These are phyloP conservation scores for Callipepla squamata DNA, from an alignment of 2,113 vertebrate species.

Conservation along the genomic window DNA sequence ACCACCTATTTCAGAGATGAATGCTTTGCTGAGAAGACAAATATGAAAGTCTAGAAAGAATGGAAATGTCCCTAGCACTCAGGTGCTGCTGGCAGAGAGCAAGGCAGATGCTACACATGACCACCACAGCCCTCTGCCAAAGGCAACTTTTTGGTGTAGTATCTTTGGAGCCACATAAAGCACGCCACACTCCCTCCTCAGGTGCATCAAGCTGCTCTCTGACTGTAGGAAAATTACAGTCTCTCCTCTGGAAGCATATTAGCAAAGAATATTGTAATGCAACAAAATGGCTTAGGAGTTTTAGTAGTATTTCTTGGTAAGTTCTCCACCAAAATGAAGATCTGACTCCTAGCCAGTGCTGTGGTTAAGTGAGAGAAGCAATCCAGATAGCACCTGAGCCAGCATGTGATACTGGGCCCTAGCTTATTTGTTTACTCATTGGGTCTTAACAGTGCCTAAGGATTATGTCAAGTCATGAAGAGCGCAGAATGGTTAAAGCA, in stretches of 20 bases:
- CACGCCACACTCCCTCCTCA: neutral
- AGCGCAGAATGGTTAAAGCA: neutral
- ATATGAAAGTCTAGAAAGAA: neutral
- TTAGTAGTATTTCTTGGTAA: neutral
- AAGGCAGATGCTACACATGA: neutral
- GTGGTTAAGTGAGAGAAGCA: neutral
- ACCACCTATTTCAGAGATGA: neutral
- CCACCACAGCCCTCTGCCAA: neutral
- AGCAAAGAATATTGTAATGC: neutral
- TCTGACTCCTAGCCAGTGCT: neutral
- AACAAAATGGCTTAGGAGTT: neutral
- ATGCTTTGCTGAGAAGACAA: conserved; percentile 9
- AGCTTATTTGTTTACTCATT: neutral
- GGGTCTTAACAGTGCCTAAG: neutral
- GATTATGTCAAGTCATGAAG: neutral
- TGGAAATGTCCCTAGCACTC: neutral
- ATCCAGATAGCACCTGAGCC: neutral
- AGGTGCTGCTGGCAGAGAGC: neutral
- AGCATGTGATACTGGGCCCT: neutral
- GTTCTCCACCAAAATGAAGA: neutral
- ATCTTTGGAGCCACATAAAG: conserved; percentile 43
- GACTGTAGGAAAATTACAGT: neutral
- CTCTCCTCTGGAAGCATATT: neutral
- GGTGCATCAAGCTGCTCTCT: neutral
- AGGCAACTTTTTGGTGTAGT: conserved; percentile 58